Evolutionary conservation across 2,888 invertebrate genomes (phyloP).

Genomic region (Calameuta filiformis): DNA sequence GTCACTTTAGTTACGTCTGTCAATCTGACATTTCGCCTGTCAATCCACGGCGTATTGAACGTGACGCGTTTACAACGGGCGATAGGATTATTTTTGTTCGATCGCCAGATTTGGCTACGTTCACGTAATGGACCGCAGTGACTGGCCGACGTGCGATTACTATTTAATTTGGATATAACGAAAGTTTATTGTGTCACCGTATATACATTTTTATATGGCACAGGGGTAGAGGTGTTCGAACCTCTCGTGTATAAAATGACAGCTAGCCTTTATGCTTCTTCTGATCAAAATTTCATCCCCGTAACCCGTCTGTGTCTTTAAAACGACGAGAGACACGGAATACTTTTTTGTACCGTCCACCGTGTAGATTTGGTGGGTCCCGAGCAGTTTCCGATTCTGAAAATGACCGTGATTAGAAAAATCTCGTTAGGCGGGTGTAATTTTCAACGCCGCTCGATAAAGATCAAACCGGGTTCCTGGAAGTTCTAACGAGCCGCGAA

Average conservation of each 20-base stretch:
- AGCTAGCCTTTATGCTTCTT: not conserved
- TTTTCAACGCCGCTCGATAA: constrained; percentile 38
- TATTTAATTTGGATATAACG: not conserved
- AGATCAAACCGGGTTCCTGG: constrained; percentile 35
- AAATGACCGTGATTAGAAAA: constrained; percentile 49
- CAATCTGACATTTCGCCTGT: not conserved
- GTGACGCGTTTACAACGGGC: not conserved
- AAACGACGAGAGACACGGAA: not conserved
- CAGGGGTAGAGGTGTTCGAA: no score
- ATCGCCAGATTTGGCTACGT: not conserved
- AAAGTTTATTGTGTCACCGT: no score
- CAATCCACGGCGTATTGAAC: not conserved
- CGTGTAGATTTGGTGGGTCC: not conserved
- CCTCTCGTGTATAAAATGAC: no score
- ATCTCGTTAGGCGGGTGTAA: constrained; percentile 47
- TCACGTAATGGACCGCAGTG: not conserved
- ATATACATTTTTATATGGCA: no score
- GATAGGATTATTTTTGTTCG: not conserved
- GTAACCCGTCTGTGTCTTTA: not conserved
- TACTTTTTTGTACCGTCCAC: not conserved
- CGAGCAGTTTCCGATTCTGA: constrained; percentile 15
- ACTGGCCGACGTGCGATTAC: not conserved
- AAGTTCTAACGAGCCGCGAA: constrained; percentile 39
- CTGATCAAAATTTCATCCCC: not conserved
- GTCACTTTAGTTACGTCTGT: not conserved